Base-by-base conservation (phyloP, 2,113 vertebrate genomes). In the Trogon melanurus region DNA sequence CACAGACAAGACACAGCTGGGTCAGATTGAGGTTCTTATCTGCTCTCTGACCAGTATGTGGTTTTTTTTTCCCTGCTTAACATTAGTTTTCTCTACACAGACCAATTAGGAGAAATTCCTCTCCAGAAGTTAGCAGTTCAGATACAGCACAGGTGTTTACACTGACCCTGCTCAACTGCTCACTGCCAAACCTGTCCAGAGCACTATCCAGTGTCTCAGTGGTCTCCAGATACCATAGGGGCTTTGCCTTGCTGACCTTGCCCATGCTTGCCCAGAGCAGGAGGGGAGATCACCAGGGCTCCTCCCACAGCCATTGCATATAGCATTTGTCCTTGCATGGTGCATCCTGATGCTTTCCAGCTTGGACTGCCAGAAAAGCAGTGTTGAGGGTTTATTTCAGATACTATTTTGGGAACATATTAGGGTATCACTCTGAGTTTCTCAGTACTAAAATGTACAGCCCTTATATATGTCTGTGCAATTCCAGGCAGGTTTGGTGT, bases 41-140 rank as follows among this genome's bases (percentile, higher is more conserved):
- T n/a, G 2, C 69, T 85, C 83, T 95, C 89, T 95, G 88, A 75
- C 91, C 94, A 96, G 93, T 67, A 74, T 50, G 60, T 36, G 60
- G 60, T 36, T 88, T 74, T 16, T 91, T 69, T 17, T 90, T 67
- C 51, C 21, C n/a, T 0, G 1, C 85, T 54, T 82, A 81, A 32
- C 48, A 80, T 92, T 95, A 88, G 76, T 92, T 94, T 89, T 95
- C 83, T 91, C 90, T 73, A 93, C 56, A 87, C 53, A 96, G 85
- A 94, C 97, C 97, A 98, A 98, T 98, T 98, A 98, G 94, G 78
- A 97, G 44, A 88, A 96, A 98, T 97, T 97, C 96, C 70, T 97
- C 65, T 72, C 90, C 89, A 93, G 73, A 92, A 96, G 80, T 88
- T 93, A 95, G 62, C 26, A 19, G 58, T 62, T 83, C 69, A 95